Evolutionary conservation across 2,888 invertebrate species (phyloP).

Genomic region (Monoplex corrugatus): DNA sequence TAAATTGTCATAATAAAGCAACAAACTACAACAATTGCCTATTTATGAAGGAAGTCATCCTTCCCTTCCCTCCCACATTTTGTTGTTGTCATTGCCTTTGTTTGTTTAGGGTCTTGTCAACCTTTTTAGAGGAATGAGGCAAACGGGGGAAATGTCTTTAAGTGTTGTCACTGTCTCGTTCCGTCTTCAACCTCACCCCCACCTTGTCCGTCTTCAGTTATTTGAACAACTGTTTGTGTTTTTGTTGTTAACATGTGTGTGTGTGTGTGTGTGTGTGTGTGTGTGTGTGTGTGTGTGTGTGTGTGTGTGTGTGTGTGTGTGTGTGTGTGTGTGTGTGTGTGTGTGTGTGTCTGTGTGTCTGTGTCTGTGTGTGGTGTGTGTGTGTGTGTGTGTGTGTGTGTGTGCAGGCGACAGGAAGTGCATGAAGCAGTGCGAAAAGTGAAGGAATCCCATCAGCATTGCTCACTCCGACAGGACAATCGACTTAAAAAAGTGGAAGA

Average conservation of each 20-base stretch:
- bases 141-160: too few relatives aligned
- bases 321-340: not conserved
- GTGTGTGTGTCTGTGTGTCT: not conserved
- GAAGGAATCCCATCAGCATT: constrained; percentile 49
- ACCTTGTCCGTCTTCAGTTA: not conserved
- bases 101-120: too few relatives aligned
- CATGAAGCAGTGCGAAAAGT: constrained; percentile 44
- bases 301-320: not conserved
- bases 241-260: not conserved
- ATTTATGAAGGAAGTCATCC: too few relatives aligned
- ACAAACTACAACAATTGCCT: too few relatives aligned
- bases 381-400: not conserved
- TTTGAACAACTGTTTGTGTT: not conserved
- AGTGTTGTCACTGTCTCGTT: not conserved
- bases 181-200: too few relatives aligned
- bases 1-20: too few relatives aligned
- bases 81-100: too few relatives aligned
- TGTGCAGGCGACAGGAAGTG: constrained; percentile 47
- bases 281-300: not conserved
- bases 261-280: not conserved
- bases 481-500: constrained; percentile 46
- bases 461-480: constrained; percentile 47
- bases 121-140: too few relatives aligned
- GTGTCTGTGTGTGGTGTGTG: not conserved
- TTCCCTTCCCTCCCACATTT: too few relatives aligned